Base-by-base conservation (phyloP, 2,113 vertebrate species). In the Seriola quinqueradiata region DNA sequence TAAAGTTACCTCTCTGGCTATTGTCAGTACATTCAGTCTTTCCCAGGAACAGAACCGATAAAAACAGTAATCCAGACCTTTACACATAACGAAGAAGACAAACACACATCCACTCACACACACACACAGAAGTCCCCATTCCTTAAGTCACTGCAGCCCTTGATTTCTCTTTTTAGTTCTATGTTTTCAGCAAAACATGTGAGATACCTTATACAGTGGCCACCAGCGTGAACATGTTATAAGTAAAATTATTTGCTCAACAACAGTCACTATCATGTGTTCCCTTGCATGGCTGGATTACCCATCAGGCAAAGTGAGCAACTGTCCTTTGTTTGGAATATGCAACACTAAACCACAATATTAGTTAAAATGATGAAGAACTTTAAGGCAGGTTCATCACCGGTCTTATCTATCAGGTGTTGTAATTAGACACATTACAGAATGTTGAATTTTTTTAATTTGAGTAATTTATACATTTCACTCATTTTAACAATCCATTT, bases 1-100 rank as follows among this genome's bases (percentile, higher is more conserved):
- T 10, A 14, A 42, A 79, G n/a, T 59, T 79, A 46, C 34, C 25
- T 75, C 19, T 72, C 21, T 52, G 38, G 21, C 58, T 55, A 13
- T 46, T 54, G 34, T 69, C 23, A 44, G n/a, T 13, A 14, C 28
- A 54, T 32, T 46, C 12, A 25, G 32, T 32, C 32, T 54, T 58
- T 67, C 5, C 21, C 16, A 54, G 13, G 16, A 10, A 68, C 3
- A 32, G 3, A 70, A 25, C 28, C 19, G 48, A 50, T 28, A 52
- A 23, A 38, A 42, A 34, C 2, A 57, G 8, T 32, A n/a, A 36
- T 69, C 17, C 25, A 68, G 61, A 77, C 16, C 5, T 48, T 61
- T 48, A 32, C 23, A 57, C 5, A 19, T 12, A 38, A 40, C 11
- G 2, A 38, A 4, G 10, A 19, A n/a, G 40, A 44, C 1, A 57